Base-by-base conservation (phyloP, 1,140 invertebrate genomes). In the Harlomillsia oculata region DNA sequence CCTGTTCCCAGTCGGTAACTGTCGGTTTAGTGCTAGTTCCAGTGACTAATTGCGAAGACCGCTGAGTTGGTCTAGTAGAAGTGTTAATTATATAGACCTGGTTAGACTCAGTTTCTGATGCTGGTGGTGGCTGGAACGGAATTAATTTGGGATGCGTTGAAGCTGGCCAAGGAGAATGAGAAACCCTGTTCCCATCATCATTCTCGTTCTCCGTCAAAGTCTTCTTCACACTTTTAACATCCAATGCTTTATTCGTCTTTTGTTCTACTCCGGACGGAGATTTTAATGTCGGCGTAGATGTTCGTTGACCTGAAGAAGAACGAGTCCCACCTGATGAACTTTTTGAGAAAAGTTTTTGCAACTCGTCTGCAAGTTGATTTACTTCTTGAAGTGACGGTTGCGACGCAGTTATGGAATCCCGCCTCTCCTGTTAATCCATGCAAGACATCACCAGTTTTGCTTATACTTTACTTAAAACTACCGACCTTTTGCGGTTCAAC, bases 381-480 rank as follows among this genome's bases (percentile, higher is more conserved):
- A 29, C 58, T 54, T 60, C 46, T 39, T 54, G 36, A 11, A 49
- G 16, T 4, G 57, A 37, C 18, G 32, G 51, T 26, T 54, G 51
- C 39, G 51, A 53, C 20, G 21, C 34, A n/a, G 21, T 26, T 26
- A 26, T 28, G 16, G 26, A n/a, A 53, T 41, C 25, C 30, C 28
- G 36, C 14, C 40, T 34, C 21, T 40, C 8, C 20, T 20, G 2
- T 20, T 26, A 23, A 21, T 14, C 23, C 34, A 20, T 25, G 23
- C 5, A n/a, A 14, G 9, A 25, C 18, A 23, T 5, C 13, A 44
- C 23, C 8, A 23, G 13, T 8, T 16, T n/a, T 13, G 6, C 14
- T 37, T 16, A 25, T 51, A 34, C 14, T 9, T 20, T 9, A n/a
- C 18, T 14, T 25, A 25, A 25, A 14, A 8, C 16, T 25, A 9